Base-by-base conservation (phyloP, 2,797 vertebrate species). In the Luscinia megarhynchos region DNA sequence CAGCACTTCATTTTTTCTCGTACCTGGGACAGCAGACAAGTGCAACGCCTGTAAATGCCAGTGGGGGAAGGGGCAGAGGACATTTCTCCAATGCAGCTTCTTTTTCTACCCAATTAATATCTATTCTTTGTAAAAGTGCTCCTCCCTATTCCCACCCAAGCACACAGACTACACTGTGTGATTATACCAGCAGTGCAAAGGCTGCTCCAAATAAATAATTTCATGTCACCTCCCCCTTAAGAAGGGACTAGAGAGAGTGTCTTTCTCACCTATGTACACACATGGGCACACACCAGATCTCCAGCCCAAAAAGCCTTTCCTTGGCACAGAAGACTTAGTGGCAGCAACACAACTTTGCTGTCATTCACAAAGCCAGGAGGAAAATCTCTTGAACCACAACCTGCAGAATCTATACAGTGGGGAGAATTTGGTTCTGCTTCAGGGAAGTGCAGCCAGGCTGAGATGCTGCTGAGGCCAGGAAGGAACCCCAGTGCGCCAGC, bases 1-100 rank as follows among this genome's bases (percentile, higher is more conserved):
- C 21, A 78, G 83, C 61, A 41, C 46, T 23, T 77, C 8, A 21
- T 54, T 67, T 82, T 86, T 50, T 14, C 50, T 36, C 72, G 84
- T 92, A 77, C 72, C 84, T 34, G 76, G 84, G 84, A 75, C 84
- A 87, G 94, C 73, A 91, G 95, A 90, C 78, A 69, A 84, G 40
- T 3, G 45, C 46, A 34, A 18, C 34, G 72, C 46, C 53, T 16
- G 29, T 7, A 40, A 61, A 64, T 8, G 6, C 32, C 38, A 6
- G 19, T 2, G 26, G n/a, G 23, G 40, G 40, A 82, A 36, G 40
- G 70, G 12, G n/a, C 51, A 48, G 40, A 55, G 45, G 63, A 48
- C 29, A 34, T 26, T 24, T 50, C n/a, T 34, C 53, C 68, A 80
- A 4, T 3, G 46, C n/a, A 58, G 40, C 57, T 30, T 50, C 45